These are phyloP conservation scores for Sitophilus oryzae DNA, from an alignment of 1,140 invertebrate species.

Conservation along the genomic window DNA sequence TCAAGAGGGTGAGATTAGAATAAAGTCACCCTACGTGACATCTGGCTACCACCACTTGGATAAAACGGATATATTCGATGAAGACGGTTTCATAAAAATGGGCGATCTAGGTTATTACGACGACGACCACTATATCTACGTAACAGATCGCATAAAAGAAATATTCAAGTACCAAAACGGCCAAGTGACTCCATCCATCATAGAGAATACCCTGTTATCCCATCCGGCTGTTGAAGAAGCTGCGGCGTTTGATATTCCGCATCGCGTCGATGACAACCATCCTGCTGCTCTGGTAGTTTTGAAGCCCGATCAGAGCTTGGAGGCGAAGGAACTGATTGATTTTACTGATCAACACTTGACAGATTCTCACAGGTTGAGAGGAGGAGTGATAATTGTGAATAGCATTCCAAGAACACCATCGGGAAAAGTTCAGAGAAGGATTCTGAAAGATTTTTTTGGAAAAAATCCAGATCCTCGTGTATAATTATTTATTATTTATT, in stretches of 20 bases:
- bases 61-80: slow-evolving; percentile 49
- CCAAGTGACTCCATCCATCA: slow-evolving; percentile 70
- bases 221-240: slow-evolving; percentile 60
- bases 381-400: slow-evolving; percentile 29
- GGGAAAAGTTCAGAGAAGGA: slow-evolving; percentile 26
- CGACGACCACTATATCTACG: slow-evolving; percentile 59
- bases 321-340: slow-evolving; percentile 21
- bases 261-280: slow-evolving; percentile 55
- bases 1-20: slow-evolving; percentile 25
- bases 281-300: slow-evolving; percentile 60
- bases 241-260: slow-evolving; percentile 61
- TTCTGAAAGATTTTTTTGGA: not conserved
- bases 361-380: slow-evolving; percentile 28
- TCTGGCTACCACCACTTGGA: slow-evolving; percentile 23
- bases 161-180: slow-evolving; percentile 75
- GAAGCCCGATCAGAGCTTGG: slow-evolving; percentile 16
- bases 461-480: too few species aligned
- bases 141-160: slow-evolving; percentile 73
- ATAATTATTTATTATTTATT: too few species aligned
- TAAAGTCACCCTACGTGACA: slow-evolving; percentile 14
- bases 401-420: slow-evolving; percentile 28
- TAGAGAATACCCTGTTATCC: slow-evolving; percentile 61
- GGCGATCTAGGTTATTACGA: slow-evolving; percentile 74
- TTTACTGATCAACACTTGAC: slow-evolving; percentile 28
- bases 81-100: slow-evolving; percentile 63